phyloP scores from a whole-genome alignment of 2,113 vertebrate species.

The Salminus brasiliensis region DNA sequence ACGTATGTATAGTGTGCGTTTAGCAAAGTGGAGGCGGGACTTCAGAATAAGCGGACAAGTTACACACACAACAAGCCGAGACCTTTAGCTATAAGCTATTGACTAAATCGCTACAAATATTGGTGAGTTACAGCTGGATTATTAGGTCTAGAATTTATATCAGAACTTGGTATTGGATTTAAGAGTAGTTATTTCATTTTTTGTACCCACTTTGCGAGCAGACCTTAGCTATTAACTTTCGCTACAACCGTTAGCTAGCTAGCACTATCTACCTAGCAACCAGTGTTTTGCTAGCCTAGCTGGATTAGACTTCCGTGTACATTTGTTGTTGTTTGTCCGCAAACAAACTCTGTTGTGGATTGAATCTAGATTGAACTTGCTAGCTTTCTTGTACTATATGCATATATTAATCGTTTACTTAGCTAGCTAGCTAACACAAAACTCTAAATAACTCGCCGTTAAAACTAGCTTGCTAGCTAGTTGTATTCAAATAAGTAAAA shows the following conservation, averaged over 20 bases:
- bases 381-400: too few species aligned
- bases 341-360: too few species aligned
- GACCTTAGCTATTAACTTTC: neutral
- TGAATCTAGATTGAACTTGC: too few species aligned
- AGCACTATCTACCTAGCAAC: neutral
- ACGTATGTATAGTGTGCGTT: neutral
- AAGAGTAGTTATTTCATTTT: neutral
- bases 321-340: too few species aligned
- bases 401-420: too few species aligned
- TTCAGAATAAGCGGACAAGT: neutral
- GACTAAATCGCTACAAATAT: neutral
- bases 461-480: too few species aligned
- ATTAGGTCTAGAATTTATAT: neutral
- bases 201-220: neutral
- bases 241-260: neutral
- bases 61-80: neutral
- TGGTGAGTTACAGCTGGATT: constrained; percentile 16
- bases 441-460: too few species aligned
- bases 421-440: too few species aligned
- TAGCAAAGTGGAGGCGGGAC: constrained; percentile 4
- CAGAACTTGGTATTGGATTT: neutral
- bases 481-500: too few species aligned
- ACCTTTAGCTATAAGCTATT: neutral
- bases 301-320: too few species aligned
- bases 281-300: neutral